Base-by-base conservation (phyloP, 2,888 invertebrate species). In the Mystacides longicornis region DNA sequence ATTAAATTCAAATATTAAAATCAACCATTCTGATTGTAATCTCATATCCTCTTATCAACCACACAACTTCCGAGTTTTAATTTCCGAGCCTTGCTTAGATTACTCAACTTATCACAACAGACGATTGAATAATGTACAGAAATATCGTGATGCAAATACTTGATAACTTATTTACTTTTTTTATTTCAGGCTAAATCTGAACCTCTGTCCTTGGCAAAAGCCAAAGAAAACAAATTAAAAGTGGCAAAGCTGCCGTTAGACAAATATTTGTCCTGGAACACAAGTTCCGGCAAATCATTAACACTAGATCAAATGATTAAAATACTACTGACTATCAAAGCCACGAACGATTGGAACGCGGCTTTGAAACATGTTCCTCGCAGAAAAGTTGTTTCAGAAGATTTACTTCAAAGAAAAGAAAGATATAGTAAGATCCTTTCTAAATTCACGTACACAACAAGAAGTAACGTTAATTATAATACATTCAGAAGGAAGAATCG, bases 161-260 rank as follows among this genome's bases (percentile, higher is more conserved):
- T n/a, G n/a, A n/a, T n/a, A n/a, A n/a, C n/a, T n/a, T n/a, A n/a
- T n/a, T n/a, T n/a, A n/a, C n/a, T 31, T 20, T 22, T 42, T 54
- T 56, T 48, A 58, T 69, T 68, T 53, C 55, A 80, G 84, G 74
- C 67, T 0, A 78, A 75, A 55, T 74, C 72, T 57, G 76, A 81
- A 65, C 91, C 91, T 1, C 63, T 92, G 4, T 88, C 94, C 3
- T 67, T 92, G 57, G 90, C 89, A 1, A 93, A 88, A 75, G 93
- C 93, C 0, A 94, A 92, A 71, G 75, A 79, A 61, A 82, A 93
- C 68, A 84, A 86, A 0, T 65, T 95, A 16, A 80, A 79, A 67
- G 87, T 87, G 85, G 85, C 83, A 0, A 88, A 84, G 67, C 72
- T 96, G 45, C 96, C 96, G 0, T 68, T 96, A 3, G 91, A 93